Base-by-base conservation (phyloP, 2,888 invertebrate species). In the Pterobdella sp. region DNA sequence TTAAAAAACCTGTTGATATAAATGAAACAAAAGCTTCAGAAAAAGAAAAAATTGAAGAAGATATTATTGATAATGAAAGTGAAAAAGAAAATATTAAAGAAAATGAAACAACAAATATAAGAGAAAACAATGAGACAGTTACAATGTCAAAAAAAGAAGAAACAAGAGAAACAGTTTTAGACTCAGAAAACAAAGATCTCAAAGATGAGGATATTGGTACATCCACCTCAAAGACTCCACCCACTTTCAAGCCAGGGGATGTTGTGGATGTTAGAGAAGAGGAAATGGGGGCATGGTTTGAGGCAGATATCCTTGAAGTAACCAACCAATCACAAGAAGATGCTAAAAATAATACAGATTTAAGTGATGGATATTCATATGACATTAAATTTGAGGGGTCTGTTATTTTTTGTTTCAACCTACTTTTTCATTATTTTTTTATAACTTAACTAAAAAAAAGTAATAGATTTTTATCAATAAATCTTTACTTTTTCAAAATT, bases 241-340 rank as follows among this genome's bases (percentile, higher is more conserved):
- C 49, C 49, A 14, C 49, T 22, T 63, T 56, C 4, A 72, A 84
- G 83, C 76, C 84, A 71, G 89, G 88, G 32, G 90, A 91, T 81
- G 81, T 88, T 0, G 84, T 91, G 73, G 91, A 91, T 82, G 86
- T 88, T 70, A 85, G 86, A 74, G 87, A 89, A 78, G 80, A 81
- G n/a, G 85, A 86, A 69, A 84, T 86, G 79, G 90, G 90, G 7
- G 88, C 89, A 10, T 91, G 91, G 91, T 88, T 88, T 82, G 91
- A 91, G 84, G 90, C 88, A 0, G 87, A 86, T 63, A 79, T 83
- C 31, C 37, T 72, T n/a, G 76, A 76, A 64, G 42, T 73, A 1
- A 67, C 34, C 70, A 32, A 64, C 10, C 34, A 32, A 42, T 32
- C 63, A 37, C 37, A 42, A 66, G 36, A 56, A 10, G 34, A 29